phyloP scores from a whole-genome alignment of 2,113 vertebrate genomes.

The Ctenomys sociabilis region DNA sequence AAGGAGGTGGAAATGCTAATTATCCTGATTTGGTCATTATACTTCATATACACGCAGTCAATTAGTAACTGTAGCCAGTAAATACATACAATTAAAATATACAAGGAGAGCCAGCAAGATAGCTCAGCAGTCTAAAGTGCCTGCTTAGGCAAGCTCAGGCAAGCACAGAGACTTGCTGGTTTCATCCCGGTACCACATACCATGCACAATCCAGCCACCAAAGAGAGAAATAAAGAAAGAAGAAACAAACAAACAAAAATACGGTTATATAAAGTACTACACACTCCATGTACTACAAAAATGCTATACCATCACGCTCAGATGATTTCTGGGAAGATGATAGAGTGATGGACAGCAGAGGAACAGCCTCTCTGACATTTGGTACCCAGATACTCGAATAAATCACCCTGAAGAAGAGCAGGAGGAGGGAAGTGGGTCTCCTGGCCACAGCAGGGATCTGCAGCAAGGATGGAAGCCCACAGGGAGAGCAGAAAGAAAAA shows the following conservation, averaged over 20 bases:
- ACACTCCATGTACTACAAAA: not conserved
- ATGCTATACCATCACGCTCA: not conserved
- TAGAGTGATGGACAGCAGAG: not conserved
- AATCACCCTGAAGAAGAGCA: not conserved
- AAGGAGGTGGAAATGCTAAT: not conserved
- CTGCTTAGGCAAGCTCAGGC: no score
- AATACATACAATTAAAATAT: not conserved
- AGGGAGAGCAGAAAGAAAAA: not conserved
- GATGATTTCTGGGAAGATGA: not conserved
- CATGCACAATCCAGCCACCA: no score
- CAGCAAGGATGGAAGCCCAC: not conserved
- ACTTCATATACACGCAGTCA: not conserved
- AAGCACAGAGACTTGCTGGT: no score
- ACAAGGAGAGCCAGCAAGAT: not conserved
- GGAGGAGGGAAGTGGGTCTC: not conserved
- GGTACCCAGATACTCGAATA: not conserved
- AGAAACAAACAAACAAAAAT: not conserved
- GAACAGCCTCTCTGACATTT: not conserved
- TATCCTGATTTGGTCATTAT: not conserved
- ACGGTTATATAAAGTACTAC: not conserved
- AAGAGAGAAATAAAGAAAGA: no score
- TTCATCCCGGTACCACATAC: no score
- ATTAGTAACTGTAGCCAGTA: not conserved
- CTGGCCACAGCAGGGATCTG: not conserved
- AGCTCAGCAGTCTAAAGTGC: no score